Evolutionary conservation across 2,888 invertebrate species (phyloP), one percentile per base, ranked within the genome.

Genomic region (Tineola bisselliella): DNA sequence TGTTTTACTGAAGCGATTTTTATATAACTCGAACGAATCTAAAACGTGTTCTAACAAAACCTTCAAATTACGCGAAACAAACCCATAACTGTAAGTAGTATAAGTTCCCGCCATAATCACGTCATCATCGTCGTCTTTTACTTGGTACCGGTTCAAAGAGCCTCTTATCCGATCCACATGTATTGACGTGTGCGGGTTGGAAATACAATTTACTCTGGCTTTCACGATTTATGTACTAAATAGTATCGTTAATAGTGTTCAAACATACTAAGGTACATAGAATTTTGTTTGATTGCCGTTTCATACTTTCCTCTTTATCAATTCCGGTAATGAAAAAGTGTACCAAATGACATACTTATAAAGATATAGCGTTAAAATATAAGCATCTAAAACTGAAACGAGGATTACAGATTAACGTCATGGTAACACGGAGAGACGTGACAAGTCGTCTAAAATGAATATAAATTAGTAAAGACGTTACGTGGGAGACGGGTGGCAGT

Each of bases 81-180:
- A n/a, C n/a, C n/a, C n/a, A n/a, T n/a, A n/a, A n/a, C n/a, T n/a
- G n/a, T n/a, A n/a, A n/a, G n/a, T 25, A 6, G 6, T 4, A 6
- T 25, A 6, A 15, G 48, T 17, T 48, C 48, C 48, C 17, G 10
- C 17, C 48, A 48, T 48, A 5, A 15, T 10, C 4, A 48, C 48
- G 48, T 17, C 43, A 6, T 5, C 15, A 48, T 2, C 38, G 25
- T 6, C 25, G 6, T 25, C 25, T 25, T 8, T 48, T n/a, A 48
- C 48, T 15, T n/a, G 48, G 48, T 3, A 48, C 13, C 48, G 25
- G 19, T 25, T 54, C 17, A 54, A 54, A 54, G 25, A 18, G 54
- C 56, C 56, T 58, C 58, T 58, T 58, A 58, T 58, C 58, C 58
- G 58, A 58, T 58, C 58, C 33, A 58, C 31, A 58, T 58, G 19